Conservation (phyloP, 2,797 vertebrate genomes). For the Tamandua tetradactyla region DNA sequence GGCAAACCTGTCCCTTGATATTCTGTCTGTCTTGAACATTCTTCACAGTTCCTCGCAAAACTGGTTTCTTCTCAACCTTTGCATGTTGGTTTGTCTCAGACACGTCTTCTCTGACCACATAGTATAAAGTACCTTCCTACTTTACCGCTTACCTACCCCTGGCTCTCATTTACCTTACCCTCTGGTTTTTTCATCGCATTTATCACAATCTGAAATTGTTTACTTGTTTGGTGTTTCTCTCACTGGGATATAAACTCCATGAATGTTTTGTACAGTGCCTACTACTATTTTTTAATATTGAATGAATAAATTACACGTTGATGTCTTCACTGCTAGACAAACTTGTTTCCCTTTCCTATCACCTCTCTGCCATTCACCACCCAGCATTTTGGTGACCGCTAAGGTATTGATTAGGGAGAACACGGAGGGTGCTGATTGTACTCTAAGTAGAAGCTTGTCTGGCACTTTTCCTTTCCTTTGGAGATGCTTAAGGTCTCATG, state of each 20-base stretch:
- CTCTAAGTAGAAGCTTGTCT: neutral
- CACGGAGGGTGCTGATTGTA: neutral
- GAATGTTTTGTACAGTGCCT: neutral
- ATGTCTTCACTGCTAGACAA: neutral
- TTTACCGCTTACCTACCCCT: neutral
- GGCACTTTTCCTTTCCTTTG: neutral
- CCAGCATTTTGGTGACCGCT: neutral
- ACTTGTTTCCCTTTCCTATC: neutral
- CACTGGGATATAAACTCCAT: neutral
- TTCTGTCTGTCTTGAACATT: neutral
- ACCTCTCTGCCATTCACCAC: neutral
- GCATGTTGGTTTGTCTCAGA: neutral
- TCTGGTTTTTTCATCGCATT: neutral
- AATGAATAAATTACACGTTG: neutral
- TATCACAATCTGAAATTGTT: neutral
- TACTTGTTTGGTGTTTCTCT: neutral
- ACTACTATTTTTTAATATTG: neutral
- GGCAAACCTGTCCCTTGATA: neutral
- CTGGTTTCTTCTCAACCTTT: neutral
- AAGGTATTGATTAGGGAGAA: neutral
- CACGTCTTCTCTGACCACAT: neutral
- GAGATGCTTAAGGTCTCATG: neutral
- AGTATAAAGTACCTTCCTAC: neutral
- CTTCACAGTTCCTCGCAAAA: neutral
- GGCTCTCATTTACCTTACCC: neutral